Base-by-base conservation (phyloP, 2,797 vertebrate genomes). In the Limnodromus scolopaceus region DNA sequence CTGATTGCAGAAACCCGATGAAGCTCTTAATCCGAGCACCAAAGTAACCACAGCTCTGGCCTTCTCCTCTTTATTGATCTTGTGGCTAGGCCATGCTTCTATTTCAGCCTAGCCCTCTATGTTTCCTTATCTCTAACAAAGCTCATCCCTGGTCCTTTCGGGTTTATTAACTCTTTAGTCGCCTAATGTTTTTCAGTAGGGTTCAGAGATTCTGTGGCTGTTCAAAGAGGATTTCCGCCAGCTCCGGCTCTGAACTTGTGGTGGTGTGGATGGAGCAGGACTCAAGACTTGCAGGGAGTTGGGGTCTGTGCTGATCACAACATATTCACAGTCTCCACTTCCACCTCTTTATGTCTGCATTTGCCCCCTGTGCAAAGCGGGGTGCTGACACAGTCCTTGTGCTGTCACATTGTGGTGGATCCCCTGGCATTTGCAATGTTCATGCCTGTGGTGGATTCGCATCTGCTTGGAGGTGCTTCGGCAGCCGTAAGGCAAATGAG, bases 11-110 rank as follows among this genome's bases (percentile, higher is more conserved):
- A 87, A 94, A 95, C 82, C 55, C 0, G 48, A 82, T 89, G 94
- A 94, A 93, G 88, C 88, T 94, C 86, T 95, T 95, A 91, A 95
- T 93, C 92, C 36, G 22, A 68, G 90, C 72, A 55, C 78, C 54
- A 61, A 46, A 78, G 79, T 81, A 94, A 96, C 92, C 89, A 92
- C 82, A 83, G 53, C 91, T 78, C 91, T 80, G 75, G 93, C 75
- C 82, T 81, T 93, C 92, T 91, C 84, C 64, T 78, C 78, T 66
- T 39, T 71, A 93, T 87, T 83, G 94, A 93, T 95, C 81, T 70
- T 79, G 58, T 1, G 48, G 84, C 74, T 0, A 0, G 72, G 74
- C 74, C 12, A 2, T 12, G 1, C 90, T 95, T 92, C 87, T 94
- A 3, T 94, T 95, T 92, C 86, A 68, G 77, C 88, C 38, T 70